Percentiles rank a stretch among this genome's conserved stretches.
Evolutionary conservation across 2,113 vertebrate genomes (phyloP).

Genomic region (Trematomus loennbergii): DNA sequence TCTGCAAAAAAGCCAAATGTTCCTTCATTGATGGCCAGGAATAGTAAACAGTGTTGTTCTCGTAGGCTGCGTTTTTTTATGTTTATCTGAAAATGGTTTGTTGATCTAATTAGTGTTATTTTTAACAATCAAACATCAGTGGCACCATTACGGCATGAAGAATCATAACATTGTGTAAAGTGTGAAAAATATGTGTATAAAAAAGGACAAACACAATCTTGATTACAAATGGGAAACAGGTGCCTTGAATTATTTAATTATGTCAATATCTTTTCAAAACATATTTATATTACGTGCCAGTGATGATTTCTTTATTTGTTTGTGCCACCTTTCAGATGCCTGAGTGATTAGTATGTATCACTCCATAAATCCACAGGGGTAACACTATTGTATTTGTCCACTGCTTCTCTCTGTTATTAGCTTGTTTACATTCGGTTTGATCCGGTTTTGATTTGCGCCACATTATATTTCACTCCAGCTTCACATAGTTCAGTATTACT

Average conservation of each 20-base stretch:
- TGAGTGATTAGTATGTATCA: constrained; percentile 3
- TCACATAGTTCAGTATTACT: neutral
- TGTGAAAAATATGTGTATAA: neutral
- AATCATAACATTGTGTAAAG: neutral
- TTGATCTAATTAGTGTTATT: constrained; percentile 8
- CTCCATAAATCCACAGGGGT: constrained; percentile 5
- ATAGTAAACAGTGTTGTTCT: neutral
- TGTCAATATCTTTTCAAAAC: no score
- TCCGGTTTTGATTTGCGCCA: neutral
- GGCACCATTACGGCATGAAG: neutral
- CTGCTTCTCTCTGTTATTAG: neutral
- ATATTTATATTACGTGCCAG: neutral
- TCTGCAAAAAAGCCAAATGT: neutral
- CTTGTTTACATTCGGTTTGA: neutral
- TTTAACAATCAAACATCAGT: neutral
- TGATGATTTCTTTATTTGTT: neutral
- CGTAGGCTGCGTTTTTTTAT: neutral
- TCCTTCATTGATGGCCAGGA: neutral
- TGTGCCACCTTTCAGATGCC: neutral
- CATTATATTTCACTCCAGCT: no score
- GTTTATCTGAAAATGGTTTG: neutral
- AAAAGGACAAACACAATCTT: neutral
- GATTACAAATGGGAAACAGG: constrained; percentile 21
- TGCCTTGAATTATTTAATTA: no score
- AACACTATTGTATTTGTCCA: neutral